Evolutionary conservation across 2,888 invertebrate genomes (phyloP), one percentile per base, ranked within the genome.

Genomic region (Stenotaenia linearis): DNA sequence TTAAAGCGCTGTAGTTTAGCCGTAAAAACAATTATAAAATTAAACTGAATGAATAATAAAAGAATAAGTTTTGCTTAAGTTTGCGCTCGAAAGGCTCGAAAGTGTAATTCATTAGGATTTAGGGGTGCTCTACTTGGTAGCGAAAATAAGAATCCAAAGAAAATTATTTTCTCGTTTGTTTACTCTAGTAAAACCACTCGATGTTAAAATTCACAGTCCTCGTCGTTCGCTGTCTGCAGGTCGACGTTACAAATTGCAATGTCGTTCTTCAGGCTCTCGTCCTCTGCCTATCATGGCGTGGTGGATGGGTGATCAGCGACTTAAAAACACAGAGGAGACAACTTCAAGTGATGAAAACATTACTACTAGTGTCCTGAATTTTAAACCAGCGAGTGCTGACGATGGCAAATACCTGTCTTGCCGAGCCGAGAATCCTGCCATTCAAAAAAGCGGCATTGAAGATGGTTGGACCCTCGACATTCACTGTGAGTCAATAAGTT

Each of bases 281-380:
- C 84, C 85, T 18, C 83, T 84, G 1, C 83, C 85, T 9, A 82
- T 83, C 40, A 83, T 85, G 78, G 83, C 83, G 7, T 85, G 85
- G 85, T 84, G 84, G 84, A 82, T 83, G 75, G 85, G 83, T 7
- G 83, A 83, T 74, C 81, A 82, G 6, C 40, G 80, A n/a, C 77
- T 81, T 77, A 81, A 80, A 75, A 25, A 56, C 18, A 80, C 80
- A 10, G 80, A 78, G 50, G 80, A 77, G 35, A 79, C 45, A 25
- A 75, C 80, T 10, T 79, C 81, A 35, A 77, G 77, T 12, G 83
- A 83, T 45, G 82, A 82, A 81, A 84, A 84, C 79, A 78, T 83
- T 74, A 83, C 83, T 25, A 81, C 82, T 75, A 83, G 82, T 75
- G 81, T 81, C 25, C 79, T 83, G n/a, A 81, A 80, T 18, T 83